These are phyloP conservation scores for Simalia tracyae DNA, from an alignment of 2,797 vertebrate genomes.

Conservation along the genomic window DNA sequence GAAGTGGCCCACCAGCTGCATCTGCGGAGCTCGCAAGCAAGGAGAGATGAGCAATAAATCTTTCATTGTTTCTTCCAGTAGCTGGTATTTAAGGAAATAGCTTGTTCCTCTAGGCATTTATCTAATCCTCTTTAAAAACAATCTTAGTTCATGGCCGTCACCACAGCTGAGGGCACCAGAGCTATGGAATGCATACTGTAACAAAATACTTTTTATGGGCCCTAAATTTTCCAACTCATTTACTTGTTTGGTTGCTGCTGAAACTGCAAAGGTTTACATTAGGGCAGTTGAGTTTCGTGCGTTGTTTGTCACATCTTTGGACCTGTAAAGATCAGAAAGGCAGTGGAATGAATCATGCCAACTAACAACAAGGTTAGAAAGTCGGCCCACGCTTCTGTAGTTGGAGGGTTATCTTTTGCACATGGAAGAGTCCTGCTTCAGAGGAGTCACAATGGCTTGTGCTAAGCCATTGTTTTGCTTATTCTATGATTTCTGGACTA, in stretches of 20 bases:
- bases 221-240: background rate
- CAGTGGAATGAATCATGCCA: background rate
- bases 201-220: background rate
- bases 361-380: background rate
- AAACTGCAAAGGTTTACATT: background rate
- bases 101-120: background rate
- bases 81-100: background rate
- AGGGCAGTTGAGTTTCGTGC: background rate
- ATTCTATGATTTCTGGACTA: background rate
- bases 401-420: background rate
- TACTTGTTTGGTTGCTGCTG: background rate
- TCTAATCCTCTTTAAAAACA: background rate
- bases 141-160: background rate
- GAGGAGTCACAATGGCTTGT: background rate
- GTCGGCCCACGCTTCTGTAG: background rate
- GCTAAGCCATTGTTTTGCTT: background rate
- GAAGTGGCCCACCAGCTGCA: background rate
- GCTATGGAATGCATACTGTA: background rate
- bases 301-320: background rate
- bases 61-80: background rate
- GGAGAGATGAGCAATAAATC: background rate
- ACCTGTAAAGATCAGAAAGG: background rate
- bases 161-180: background rate
- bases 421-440: background rate
- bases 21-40: background rate